Base-by-base conservation (phyloP, 2,113 vertebrate genomes). In the Ploceus nigricollis region DNA sequence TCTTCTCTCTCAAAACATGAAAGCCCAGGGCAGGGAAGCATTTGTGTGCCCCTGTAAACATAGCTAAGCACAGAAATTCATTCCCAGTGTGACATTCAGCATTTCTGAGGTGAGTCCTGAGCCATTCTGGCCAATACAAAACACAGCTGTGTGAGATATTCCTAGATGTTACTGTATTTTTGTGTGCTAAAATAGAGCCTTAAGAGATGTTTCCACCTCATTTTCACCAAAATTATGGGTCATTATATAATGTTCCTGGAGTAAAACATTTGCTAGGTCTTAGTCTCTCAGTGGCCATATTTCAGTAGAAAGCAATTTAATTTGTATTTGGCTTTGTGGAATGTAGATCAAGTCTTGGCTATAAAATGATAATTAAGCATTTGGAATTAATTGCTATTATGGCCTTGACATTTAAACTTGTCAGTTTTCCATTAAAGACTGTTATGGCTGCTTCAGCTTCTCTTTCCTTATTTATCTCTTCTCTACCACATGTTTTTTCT, bases 381-480 rank as follows among this genome's bases (percentile, higher is more conserved):
- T 95, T 79, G 82, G 45, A 85, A 87, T 90, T 93, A 96, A 94
- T 90, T 80, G 42, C 30, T 95, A 9, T 79, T 65, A 94, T 15
- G 24, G 66, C 54, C 70, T 54, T 87, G 84, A 85, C 84, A 94
- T 94, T 94, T 91, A 90, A 63, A 69, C 54, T 70, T 82, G 63
- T 76, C 79, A 65, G 39, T 57, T 80, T 47, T 51, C 47, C 40
- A 8, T 48, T 30, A 45, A 89, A 53, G 14, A 17, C 31, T 82
- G 23, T 40, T 92, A 28, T 0, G 70, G 56, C 68, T 78, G 54
- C 33, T 90, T 73, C 68, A 83, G 11, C 39, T 23, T 84, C 42
- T 56, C 8, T 37, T 53, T 63, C 45, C 42, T 73, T 64, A 68
- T 79, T 88, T 87, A 75, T 70, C 37, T 73, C 72, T 88, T 40